Percentiles rank a stretch among this genome's conserved stretches.
Conservation (phyloP, 2,113 vertebrate species). For the Percina caprodes region DNA sequence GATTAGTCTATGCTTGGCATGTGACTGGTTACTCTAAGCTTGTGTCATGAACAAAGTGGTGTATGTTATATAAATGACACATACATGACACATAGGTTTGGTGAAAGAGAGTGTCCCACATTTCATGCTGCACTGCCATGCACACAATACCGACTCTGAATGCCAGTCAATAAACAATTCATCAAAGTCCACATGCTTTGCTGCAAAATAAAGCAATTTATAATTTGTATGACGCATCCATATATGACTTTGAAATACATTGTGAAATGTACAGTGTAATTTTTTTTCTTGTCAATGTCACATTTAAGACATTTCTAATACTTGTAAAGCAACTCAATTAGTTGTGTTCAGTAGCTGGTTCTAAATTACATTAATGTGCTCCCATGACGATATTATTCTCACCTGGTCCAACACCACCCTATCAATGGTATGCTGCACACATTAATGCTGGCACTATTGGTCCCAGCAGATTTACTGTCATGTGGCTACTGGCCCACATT, state of each 20-base stretch:
- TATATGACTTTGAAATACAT: too few relatives aligned
- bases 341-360: constrained; percentile 24
- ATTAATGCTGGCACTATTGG: constrained; percentile 49
- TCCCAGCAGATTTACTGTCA: constrained; percentile 46
- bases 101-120: background rate
- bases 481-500: constrained; percentile 33
- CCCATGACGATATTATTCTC: constrained; percentile 34
- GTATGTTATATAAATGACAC: constrained; percentile 34
- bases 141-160: background rate
- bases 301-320: constrained; percentile 20
- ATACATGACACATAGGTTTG: constrained; percentile 28
- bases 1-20: constrained; percentile 55
- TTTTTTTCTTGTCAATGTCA: too few relatives aligned
- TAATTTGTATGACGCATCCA: background rate
- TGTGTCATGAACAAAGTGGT: constrained; percentile 27
- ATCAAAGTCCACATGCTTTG: background rate
- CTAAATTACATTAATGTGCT: constrained; percentile 34
- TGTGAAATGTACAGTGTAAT: too few relatives aligned
- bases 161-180: too few relatives aligned
- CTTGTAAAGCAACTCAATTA: constrained; percentile 22
- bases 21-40: constrained; percentile 59
- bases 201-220: background rate
- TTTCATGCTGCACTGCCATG: constrained; percentile 10
- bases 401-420: constrained; percentile 26
- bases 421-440: constrained; percentile 18